These are phyloP conservation scores for Percina caprodes DNA, from an alignment of 2,113 vertebrate genomes.

Conservation along the genomic window DNA sequence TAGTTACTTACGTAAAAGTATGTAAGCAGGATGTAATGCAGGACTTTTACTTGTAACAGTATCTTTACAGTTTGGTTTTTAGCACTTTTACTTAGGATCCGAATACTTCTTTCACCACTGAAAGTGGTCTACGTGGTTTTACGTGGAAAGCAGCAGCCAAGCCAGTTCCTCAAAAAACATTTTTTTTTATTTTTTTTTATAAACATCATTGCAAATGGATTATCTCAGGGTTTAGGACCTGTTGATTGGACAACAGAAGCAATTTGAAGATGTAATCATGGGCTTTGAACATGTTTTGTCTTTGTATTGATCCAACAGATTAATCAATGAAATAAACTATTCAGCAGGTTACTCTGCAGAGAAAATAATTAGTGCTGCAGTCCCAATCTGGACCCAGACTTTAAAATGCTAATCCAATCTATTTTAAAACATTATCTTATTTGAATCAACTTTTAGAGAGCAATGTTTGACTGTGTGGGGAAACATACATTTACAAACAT, in stretches of 20 bases:
- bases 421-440: not conserved
- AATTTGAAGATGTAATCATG: not conserved
- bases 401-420: no score
- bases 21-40: no score
- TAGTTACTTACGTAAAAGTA: no score
- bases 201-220: no score
- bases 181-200: not conserved
- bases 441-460: not conserved
- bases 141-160: no score
- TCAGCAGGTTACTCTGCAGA: not conserved
- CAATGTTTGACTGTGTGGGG: not conserved
- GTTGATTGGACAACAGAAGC: not conserved
- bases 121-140: no score
- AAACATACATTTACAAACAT: no score
- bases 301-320: not conserved
- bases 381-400: not conserved
- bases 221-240: not conserved
- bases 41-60: no score
- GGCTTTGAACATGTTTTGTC: not conserved
- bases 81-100: no score
- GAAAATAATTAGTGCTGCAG: no score
- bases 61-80: no score
- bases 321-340: not conserved
- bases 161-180: not conserved
- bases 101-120: no score